Conservation (phyloP, 2,797 vertebrate species). For the Phoxinus dragarum region DNA sequence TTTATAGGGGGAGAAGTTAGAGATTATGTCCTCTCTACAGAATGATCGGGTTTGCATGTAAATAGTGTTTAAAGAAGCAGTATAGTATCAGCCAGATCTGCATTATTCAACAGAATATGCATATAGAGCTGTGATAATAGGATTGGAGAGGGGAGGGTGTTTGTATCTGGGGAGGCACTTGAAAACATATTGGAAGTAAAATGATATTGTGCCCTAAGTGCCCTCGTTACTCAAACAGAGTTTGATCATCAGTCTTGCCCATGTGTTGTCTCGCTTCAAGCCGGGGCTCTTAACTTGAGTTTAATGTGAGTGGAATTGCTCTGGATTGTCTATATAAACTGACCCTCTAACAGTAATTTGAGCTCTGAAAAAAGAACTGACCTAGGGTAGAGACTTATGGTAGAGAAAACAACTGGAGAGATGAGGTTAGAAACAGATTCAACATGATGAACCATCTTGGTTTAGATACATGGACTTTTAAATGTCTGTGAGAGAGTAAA, state of each 20-base stretch:
- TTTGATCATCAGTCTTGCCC: too few relatives aligned
- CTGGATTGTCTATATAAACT: constrained; percentile 14
- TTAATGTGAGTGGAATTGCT: constrained; percentile 37
- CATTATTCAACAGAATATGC: constrained; percentile 3
- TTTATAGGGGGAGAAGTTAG: not conserved
- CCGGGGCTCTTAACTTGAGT: constrained; percentile 24
- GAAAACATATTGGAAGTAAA: not conserved
- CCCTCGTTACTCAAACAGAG: not conserved
- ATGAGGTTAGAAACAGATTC: constrained; percentile 19
- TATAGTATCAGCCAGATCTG: not conserved
- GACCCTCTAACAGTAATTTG: constrained; percentile 25
- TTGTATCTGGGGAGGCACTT: constrained; percentile 18
- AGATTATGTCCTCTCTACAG: not conserved
- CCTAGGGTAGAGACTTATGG: not conserved
- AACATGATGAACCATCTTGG: constrained; percentile 29
- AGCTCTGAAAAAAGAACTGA: constrained; percentile 22
- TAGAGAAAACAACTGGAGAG: constrained; percentile 15
- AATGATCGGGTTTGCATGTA: not conserved
- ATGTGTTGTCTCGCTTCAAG: not conserved
- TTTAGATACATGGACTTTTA: not conserved
- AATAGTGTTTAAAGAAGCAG: not conserved
- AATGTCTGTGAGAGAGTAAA: not conserved
- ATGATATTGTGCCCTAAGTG: not conserved
- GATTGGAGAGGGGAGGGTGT: not conserved
- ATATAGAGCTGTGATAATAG: not conserved